Base-by-base conservation (phyloP, 2,113 vertebrate genomes). In the Sporophila hypoxantha region DNA sequence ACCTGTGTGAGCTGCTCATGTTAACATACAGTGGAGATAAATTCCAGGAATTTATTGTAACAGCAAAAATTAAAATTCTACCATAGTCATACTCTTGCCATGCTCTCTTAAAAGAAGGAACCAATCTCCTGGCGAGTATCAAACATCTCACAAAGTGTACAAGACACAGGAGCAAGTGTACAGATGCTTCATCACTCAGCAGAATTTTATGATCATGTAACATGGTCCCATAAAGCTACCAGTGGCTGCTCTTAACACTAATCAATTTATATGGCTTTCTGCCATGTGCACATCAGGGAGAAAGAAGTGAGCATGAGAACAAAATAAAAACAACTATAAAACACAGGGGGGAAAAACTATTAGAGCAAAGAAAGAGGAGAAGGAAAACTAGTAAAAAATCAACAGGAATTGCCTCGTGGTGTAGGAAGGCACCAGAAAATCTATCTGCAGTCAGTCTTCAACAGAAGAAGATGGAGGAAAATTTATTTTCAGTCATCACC, bases 251-350 rank as follows among this genome's bases (percentile, higher is more conserved):
- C 41, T 77, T 77, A 77, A 73, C 71, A 39, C 42, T 74, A 20
- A 76, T 82, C 52, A 62, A 67, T 87, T 82, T 82, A 64, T 89
- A 77, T 70, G 42, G n/a, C 47, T 70, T 89, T 80, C 57, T 71
- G 57, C 65, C 79, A 27, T 27, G 20, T 77, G 61, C 12, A 20
- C 17, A 64, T 64, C 9, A 55, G 73, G 44, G 18, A 80, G 49
- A 75, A 82, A 64, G n/a, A 87, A 36, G 55, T 42, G 52, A 67
- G 59, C 11, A 69, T 26, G 32, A 76, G 12, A 82, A n/a, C 30
- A 87, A 82, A 92, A 85, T 67, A 85, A 92, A 89, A 92, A 25
- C 36, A 80, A 44, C 37, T 21, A 47, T 91, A 76, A 87, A 89
- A 15, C n/a, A 53, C 4, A 39, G 8, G 1, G 0, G 2, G 19